Evolutionary conservation across 2,888 invertebrate genomes (phyloP).

Genomic region (Protophormia terraenovae): DNA sequence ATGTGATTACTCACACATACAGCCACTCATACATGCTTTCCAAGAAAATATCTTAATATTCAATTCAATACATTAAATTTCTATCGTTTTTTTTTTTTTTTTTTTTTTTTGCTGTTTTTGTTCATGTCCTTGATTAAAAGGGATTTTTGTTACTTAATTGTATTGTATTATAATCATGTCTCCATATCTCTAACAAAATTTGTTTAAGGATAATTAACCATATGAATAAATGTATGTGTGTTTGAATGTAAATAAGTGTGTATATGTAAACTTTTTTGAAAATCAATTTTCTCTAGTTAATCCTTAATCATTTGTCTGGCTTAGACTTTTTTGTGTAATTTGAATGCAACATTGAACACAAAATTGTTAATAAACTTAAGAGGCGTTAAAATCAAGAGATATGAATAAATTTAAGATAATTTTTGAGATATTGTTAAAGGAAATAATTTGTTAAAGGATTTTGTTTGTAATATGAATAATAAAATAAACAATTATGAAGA

Average conservation of each 20-base stretch:
- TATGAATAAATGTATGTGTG: background rate
- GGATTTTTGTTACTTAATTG: constrained; percentile 41
- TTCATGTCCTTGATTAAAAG: constrained; percentile 32
- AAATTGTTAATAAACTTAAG: background rate
- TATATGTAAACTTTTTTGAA: background rate
- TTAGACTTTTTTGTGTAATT: background rate
- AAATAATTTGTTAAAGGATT: background rate
- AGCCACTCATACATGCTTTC: background rate
- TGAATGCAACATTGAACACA: constrained; percentile 18
- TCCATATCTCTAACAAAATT: constrained; percentile 13
- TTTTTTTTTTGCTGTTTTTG: background rate
- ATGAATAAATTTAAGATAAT: background rate
- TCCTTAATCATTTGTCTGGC: constrained; percentile 17
- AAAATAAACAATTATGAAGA: background rate
- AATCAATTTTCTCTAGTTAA: constrained; percentile 30
- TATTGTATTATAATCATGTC: constrained; percentile 25
- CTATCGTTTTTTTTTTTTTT: background rate
- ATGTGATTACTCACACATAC: constrained; percentile 9
- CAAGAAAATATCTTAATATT: background rate
- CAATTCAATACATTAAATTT: constrained; percentile 20
- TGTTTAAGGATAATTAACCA: constrained; percentile 51
- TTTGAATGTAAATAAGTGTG: background rate
- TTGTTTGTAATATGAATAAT: background rate
- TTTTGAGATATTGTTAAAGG: background rate
- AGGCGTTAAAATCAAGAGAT: background rate